Evolutionary conservation across 2,888 invertebrate genomes (phyloP), one percentile per base, ranked within the genome.

Genomic region (Biston betularia): DNA sequence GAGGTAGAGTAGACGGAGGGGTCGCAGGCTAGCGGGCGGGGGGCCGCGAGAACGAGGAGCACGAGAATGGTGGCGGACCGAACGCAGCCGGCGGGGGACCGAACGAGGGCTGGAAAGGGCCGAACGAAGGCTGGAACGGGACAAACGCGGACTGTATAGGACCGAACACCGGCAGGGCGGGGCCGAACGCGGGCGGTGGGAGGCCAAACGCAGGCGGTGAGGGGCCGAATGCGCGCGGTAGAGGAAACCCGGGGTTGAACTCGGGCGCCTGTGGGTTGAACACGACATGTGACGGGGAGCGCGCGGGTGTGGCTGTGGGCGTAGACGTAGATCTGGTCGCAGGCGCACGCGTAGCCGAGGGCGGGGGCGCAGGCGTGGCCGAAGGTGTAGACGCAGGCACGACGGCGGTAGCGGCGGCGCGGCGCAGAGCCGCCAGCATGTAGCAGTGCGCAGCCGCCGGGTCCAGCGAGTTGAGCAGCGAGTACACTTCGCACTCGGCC

Each of bases 401-500:
- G 38, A 9, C 8, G 38, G 45, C 45, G 45, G 45, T 11, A 11
- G 33, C 59, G 62, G 46, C 81, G 81, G 74, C 81, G 84, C 40
- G 74, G 11, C 38, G 68, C 63, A 87, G 70, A 34, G 84, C 80
- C 56, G 80, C 79, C 75, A 79, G 58, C 83, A 89, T 82, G 83
- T 79, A 90, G 72, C 80, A 82, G 70, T 86, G 83, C 70, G 90
- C 90, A 46, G 84, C 83, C 57, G 14, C 67, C 58, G 84, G 73
- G 78, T 86, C 84, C 68, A 83, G 75, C 53, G 68, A 68, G 67
- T 79, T 76, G 74, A 90, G 79, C 70, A 79, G 63, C 61, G 70
- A 63, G 80, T 83, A 86, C 69, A 82, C 76, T 73, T 85, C 82
- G 76, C 82, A 83, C 76, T 89, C 88, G 33, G 78, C 71, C 69